Evolutionary conservation across 1,140 invertebrate genomes (phyloP), one percentile per base, ranked within the genome.

Genomic region (Pseudachorutes palmiensis): DNA sequence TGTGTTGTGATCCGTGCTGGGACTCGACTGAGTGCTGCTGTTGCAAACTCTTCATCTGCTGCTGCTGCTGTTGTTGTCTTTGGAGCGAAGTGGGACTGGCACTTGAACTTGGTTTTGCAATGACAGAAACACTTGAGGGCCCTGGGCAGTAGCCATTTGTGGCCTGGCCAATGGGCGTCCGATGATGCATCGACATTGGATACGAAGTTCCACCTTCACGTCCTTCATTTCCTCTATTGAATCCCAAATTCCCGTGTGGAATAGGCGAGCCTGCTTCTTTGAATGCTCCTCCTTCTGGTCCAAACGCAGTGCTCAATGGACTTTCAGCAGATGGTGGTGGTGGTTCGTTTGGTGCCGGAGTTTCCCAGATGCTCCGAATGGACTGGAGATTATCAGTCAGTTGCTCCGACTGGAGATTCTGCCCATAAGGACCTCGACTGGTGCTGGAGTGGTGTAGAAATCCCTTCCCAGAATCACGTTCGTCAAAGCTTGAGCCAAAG

Each of bases 351-450:
- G n/a, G 36, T 41, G 19, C 19, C 2, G 72, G 65, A 22, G 26
- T 45, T 24, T 73, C 72, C 72, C 72, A 73, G 1, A 73, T 49
- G n/a, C 63, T 51, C 62, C 67, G 70, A 2, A 73, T 66, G 3
- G 58, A 24, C 57, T 71, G 69, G 58, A 73, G 60, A 33, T 70
- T 71, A 26, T 71, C 65, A 12, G 30, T 69, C 22, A 73, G 45
- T 5, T 73, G 69, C 14, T 65, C 65, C 30, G 64, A 62, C 1
- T 30, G 36, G 2, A 67, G 72, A 57, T 69, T 73, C 41, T 73
- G 69, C 14, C 51, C 2, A 26, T 58, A 31, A 60, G 45, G 65
- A 36, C 30, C 55, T 29, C 24, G 65, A 32, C 24, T 64, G 65
- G 2, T 33, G 14, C 2, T 31, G 36, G 5, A 59, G 32, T 36